Conservation (phyloP, 2,797 vertebrate species). For the Erethizon dorsatum region DNA sequence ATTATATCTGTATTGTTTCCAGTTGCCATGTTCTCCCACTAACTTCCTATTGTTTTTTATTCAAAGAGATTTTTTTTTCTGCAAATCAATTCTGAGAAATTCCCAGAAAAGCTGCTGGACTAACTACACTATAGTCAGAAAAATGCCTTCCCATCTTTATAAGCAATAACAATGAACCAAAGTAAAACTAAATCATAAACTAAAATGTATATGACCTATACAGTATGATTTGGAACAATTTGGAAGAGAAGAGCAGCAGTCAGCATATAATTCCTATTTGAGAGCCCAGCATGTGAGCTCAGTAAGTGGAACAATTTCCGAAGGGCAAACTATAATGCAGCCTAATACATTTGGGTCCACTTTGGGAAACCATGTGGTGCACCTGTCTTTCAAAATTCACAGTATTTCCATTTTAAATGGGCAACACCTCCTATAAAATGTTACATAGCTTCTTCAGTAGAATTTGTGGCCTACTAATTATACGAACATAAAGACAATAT, state of each 20-base stretch:
- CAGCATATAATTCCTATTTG: slow-evolving; percentile 30
- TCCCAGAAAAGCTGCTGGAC: not conserved
- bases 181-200: not conserved
- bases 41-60: slow-evolving; percentile 48
- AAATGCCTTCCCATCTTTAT: not conserved
- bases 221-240: slow-evolving; percentile 11
- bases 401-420: slow-evolving; percentile 29
- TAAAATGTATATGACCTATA: not conserved
- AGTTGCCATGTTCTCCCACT: not conserved
- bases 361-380: not conserved
- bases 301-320: slow-evolving; percentile 24
- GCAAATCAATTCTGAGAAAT: slow-evolving; percentile 10
- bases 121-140: not conserved
- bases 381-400: slow-evolving; percentile 46
- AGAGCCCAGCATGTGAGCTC: not conserved
- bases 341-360: not conserved
- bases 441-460: not conserved
- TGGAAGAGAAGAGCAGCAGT: not conserved
- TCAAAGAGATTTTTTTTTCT: slow-evolving; percentile 22
- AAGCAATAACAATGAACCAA: not conserved
- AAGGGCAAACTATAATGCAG: not conserved
- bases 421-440: not conserved
- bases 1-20: not conserved
- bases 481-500: not conserved
- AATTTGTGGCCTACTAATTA: not conserved